Conservation (phyloP, 1,140 invertebrate species). For the Cecropterus lyciades region DNA sequence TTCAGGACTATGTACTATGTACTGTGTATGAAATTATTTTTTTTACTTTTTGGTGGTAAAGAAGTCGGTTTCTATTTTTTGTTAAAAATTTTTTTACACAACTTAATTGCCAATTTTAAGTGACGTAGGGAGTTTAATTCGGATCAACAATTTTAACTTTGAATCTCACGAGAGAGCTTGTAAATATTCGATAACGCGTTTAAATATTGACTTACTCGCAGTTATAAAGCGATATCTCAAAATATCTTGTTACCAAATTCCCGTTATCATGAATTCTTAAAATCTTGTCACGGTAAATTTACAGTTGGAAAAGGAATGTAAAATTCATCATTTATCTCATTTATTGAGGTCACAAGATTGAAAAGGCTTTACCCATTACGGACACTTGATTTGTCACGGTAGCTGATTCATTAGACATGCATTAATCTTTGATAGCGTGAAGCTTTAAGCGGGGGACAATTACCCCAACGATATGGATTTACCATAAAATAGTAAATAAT, state of each 20-base stretch:
- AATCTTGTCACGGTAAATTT: background rate
- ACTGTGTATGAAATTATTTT: too few species aligned
- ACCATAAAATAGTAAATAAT: background rate
- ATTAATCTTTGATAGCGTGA: slow-evolving; percentile 56
- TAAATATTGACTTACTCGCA: background rate
- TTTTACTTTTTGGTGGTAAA: background rate
- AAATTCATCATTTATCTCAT: slow-evolving; percentile 55
- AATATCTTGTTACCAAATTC: background rate
- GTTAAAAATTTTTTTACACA: background rate
- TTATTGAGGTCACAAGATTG: slow-evolving; percentile 57
- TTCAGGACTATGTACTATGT: too few species aligned
- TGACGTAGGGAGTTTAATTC: slow-evolving; percentile 14
- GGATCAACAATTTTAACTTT: slow-evolving; percentile 15
- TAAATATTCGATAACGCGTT: slow-evolving; percentile 6
- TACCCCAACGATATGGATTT: slow-evolving; percentile 54
- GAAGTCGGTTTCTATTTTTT: too few species aligned
- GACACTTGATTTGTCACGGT: slow-evolving; percentile 64
- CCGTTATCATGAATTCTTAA: background rate
- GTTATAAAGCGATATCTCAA: background rate
- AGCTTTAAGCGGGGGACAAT: slow-evolving; percentile 37
- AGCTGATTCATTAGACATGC: slow-evolving; percentile 68
- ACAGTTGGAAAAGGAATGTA: slow-evolving; percentile 30
- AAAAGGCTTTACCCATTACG: slow-evolving; percentile 64
- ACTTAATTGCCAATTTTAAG: slow-evolving; percentile 18
- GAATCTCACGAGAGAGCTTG: background rate